Conservation (phyloP, 2,888 invertebrate species). For the Epicampocera succincta region DNA sequence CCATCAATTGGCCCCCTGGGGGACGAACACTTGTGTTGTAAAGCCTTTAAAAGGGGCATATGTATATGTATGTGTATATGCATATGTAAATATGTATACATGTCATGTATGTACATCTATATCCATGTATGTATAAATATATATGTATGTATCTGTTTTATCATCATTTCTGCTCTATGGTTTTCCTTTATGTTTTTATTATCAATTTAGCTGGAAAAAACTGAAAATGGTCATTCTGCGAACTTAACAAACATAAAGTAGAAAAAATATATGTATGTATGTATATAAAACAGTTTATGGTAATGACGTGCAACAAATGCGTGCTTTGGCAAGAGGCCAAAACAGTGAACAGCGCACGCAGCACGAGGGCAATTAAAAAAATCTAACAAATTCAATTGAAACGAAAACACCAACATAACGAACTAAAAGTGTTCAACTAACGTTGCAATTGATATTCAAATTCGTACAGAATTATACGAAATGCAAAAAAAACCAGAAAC, state of each 20-base stretch:
- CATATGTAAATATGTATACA: no score
- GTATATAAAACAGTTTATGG: constrained; percentile 64
- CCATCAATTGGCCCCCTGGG: no score
- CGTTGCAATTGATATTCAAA: constrained; percentile 54
- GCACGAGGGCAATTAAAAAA: constrained; percentile 47
- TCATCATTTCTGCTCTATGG: no score
- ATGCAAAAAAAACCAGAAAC: background rate
- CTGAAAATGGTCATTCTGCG: background rate
- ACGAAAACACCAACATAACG: constrained; percentile 13
- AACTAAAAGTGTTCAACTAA: constrained; percentile 50
- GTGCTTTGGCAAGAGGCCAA: constrained; percentile 68
- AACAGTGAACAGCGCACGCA: constrained; percentile 58
- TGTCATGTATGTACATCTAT: no score
- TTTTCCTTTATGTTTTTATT: no score
- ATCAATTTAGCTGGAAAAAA: background rate
- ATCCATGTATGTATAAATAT: no score
- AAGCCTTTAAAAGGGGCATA: no score
- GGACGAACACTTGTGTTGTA: no score
- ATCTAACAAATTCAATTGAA: constrained; percentile 16
- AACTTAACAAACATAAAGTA: background rate
- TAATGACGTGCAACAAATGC: constrained; percentile 70
- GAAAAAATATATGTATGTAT: no score
- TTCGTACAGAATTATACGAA: background rate
- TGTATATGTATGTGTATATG: no score
- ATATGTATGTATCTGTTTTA: no score